phyloP scores from a whole-genome alignment of 2,113 vertebrate species.

The Hippocampus abdominalis region DNA sequence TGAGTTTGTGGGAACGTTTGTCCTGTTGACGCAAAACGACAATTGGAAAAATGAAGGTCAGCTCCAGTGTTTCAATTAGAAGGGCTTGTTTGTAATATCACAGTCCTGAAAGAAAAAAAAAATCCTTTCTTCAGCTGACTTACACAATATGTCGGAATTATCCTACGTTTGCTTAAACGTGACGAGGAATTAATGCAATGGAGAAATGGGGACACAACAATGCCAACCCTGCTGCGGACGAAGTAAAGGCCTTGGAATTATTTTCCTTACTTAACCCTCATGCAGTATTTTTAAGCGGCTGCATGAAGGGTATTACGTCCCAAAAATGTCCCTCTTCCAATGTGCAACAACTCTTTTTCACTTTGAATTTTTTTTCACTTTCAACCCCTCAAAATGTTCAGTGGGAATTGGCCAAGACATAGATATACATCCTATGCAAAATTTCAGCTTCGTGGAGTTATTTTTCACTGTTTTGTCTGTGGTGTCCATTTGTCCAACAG shows the following conservation, averaged over 20 bases:
- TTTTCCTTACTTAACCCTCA: conserved; percentile 57
- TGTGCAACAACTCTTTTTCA: too few species aligned
- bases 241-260: conserved; percentile 49
- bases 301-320: too few species aligned
- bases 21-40: conserved; percentile 35
- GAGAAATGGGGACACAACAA: neutral
- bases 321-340: too few species aligned
- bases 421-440: too few species aligned
- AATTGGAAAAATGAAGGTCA: conserved; percentile 18
- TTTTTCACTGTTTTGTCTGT: too few species aligned
- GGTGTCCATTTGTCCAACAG: too few species aligned
- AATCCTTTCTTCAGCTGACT: neutral
- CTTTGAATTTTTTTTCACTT: too few species aligned
- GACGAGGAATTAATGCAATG: neutral
- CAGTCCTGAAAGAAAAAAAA: neutral
- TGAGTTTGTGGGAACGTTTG: conserved; percentile 36
- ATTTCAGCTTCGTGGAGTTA: too few species aligned
- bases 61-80: conserved; percentile 38
- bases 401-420: too few species aligned
- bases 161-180: neutral
- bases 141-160: too few species aligned
- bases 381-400: too few species aligned
- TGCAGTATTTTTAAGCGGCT: too few species aligned
- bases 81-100: conserved; percentile 41
- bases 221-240: neutral